Conservation (phyloP, 2,113 vertebrate species). For the Strigops habroptila region DNA sequence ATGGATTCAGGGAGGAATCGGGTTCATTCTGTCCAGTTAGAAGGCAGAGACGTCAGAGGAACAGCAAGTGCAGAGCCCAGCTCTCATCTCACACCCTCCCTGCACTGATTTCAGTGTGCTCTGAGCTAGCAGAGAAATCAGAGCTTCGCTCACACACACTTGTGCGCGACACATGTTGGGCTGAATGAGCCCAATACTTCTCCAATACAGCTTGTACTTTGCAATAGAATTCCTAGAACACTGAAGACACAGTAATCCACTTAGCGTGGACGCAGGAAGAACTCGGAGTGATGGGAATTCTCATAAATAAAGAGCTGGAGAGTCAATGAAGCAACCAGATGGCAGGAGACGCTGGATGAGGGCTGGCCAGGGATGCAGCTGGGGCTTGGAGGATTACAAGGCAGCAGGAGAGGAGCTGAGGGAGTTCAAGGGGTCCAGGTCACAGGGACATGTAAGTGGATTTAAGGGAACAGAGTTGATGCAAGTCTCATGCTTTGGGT, state of each 20-base stretch:
- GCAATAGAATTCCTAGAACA: not conserved
- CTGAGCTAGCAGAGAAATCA: not conserved
- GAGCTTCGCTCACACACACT: not conserved
- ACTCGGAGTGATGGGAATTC: not conserved
- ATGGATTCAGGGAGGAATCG: not conserved
- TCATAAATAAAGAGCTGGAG: not conserved
- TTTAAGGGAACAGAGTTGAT: conserved; percentile 31
- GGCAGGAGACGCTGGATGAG: not conserved
- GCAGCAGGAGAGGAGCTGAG: not conserved
- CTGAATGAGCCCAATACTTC: not conserved
- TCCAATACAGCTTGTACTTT: not conserved
- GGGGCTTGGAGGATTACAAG: not conserved
- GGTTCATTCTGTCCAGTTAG: not conserved
- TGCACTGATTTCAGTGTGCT: not conserved
- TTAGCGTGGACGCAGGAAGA: not conserved
- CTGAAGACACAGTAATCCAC: not conserved
- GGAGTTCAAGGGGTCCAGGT: not conserved
- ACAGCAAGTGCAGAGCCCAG: not conserved
- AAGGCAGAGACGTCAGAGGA: not conserved
- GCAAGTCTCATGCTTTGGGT: not conserved
- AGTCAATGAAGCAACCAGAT: not conserved
- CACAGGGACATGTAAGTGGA: not conserved
- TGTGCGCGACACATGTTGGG: not conserved
- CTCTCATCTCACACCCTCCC: not conserved
- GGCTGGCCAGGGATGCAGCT: not conserved